Conservation (phyloP, 2,113 vertebrate genomes). For the Haemorhous mexicanus region DNA sequence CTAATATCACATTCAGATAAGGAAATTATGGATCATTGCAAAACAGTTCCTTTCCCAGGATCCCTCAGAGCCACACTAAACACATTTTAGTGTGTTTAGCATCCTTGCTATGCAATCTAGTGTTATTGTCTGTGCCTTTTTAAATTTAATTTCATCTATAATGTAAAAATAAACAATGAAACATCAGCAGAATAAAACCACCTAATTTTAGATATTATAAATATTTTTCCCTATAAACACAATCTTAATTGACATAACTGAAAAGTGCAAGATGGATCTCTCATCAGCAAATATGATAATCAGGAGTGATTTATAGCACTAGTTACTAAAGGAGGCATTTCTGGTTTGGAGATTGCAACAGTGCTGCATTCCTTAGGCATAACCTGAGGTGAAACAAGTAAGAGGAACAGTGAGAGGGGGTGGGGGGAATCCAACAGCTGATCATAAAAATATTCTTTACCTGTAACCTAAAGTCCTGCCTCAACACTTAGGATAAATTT, state of each 20-base stretch:
- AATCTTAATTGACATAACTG: slow-evolving; percentile 29
- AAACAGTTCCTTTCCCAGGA: neutral
- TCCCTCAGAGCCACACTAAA: neutral
- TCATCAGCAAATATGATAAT: slow-evolving; percentile 23
- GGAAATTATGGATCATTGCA: neutral
- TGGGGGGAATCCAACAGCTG: neutral
- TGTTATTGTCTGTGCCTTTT: neutral
- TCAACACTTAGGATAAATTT: slow-evolving; percentile 14
- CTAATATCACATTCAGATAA: neutral
- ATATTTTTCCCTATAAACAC: slow-evolving; percentile 9
- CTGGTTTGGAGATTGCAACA: slow-evolving; percentile 1
- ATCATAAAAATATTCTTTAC: neutral
- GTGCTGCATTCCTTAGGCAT: neutral
- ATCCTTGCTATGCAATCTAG: neutral
- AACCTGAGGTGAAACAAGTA: neutral
- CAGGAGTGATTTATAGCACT: slow-evolving; percentile 36
- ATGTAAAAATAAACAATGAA: neutral
- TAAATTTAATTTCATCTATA: neutral
- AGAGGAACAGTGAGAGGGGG: neutral
- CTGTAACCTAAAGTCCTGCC: neutral
- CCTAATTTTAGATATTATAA: neutral
- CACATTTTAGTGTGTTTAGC: neutral
- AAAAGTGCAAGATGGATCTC: slow-evolving; percentile 11
- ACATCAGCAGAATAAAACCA: neutral
- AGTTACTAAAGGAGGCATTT: slow-evolving; percentile 30